Evolutionary conservation across 2,797 vertebrate genomes (phyloP).

Genomic region (Glossophaga mutica): DNA sequence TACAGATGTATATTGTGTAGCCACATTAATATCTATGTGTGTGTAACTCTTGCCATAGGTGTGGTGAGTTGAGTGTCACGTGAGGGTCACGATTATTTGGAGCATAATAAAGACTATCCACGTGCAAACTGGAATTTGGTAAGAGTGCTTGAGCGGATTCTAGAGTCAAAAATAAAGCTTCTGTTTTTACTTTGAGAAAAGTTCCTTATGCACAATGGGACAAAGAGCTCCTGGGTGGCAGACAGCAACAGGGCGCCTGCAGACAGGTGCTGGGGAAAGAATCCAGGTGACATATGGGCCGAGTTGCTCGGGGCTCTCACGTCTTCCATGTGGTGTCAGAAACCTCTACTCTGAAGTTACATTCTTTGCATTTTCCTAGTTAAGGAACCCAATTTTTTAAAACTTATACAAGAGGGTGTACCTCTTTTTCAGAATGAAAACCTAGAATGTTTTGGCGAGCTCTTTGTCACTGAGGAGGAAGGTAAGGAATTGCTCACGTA

Average conservation of each 20-base stretch:
- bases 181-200: not conserved
- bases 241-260: not conserved
- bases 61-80: not conserved
- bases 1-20: not conserved
- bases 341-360: not conserved
- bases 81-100: not conserved
- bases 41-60: not conserved
- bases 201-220: not conserved
- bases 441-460: not conserved
- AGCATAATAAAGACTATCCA: not conserved
- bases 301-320: not conserved
- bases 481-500: not conserved
- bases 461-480: not conserved
- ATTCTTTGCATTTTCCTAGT: not conserved
- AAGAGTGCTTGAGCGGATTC: not conserved
- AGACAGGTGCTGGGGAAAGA: not conserved
- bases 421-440: constrained; percentile 28
- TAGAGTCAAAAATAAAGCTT: not conserved
- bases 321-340: not conserved
- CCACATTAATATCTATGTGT: not conserved
- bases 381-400: not conserved
- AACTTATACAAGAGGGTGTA: not conserved
- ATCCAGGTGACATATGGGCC: not conserved
- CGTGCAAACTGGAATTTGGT: not conserved
- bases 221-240: not conserved